Evolutionary conservation across 2,888 invertebrate genomes (phyloP).

Genomic region (Autographa gamma): DNA sequence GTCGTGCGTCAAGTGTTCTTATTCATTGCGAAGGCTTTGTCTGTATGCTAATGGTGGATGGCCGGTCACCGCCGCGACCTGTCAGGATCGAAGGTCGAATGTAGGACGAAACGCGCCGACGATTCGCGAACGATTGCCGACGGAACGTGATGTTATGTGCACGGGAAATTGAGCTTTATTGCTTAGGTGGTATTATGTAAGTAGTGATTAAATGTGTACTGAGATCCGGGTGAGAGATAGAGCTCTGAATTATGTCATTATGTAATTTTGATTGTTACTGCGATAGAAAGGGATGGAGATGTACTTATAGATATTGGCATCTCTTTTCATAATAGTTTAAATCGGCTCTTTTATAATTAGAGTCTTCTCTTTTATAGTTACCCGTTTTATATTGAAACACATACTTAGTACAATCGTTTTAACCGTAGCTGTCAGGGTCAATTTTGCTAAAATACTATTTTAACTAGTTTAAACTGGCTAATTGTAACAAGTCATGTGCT

Average conservation of each 20-base stretch:
- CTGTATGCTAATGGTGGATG: constrained; percentile 81
- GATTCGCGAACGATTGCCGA: constrained; percentile 61
- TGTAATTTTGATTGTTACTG: neutral
- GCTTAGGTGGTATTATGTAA: constrained; percentile 15
- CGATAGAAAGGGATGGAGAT: neutral
- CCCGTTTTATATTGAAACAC: no score
- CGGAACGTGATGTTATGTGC: constrained; percentile 58
- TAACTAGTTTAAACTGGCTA: no score
- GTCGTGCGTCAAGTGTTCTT: constrained; percentile 83
- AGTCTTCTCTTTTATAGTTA: no score
- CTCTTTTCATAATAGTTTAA: neutral
- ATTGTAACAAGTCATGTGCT: no score
- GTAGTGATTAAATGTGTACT: neutral
- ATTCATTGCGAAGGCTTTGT: constrained; percentile 84
- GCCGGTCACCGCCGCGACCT: constrained; percentile 84
- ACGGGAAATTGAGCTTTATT: constrained; percentile 61
- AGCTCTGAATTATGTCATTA: neutral
- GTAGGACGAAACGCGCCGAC: constrained; percentile 76
- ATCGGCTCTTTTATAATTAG: no score
- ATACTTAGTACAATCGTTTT: no score
- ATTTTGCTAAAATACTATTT: no score
- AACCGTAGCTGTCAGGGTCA: no score
- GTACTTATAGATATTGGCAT: neutral
- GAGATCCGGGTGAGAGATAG: neutral
- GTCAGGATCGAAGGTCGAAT: constrained; percentile 82